Evolutionary conservation across 2,888 invertebrate genomes (phyloP), one percentile per base, ranked within the genome.

Genomic region (Rhingia campestris): DNA sequence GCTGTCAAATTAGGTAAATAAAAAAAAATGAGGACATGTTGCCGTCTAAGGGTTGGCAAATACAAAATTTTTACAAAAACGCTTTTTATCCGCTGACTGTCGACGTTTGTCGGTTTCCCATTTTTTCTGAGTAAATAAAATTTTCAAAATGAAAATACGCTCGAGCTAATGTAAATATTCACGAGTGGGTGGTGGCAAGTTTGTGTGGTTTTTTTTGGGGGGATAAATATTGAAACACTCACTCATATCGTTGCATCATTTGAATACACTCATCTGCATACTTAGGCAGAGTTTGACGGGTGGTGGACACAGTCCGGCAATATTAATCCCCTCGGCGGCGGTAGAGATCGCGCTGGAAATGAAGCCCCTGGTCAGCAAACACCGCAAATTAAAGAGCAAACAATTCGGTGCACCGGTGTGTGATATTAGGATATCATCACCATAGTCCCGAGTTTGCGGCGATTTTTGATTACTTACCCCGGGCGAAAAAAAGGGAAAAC

Each of bases 1-100:
- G 69, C 70, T 84, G 84, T 84, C 84, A 80, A 82, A 84, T 84
- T 84, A 84, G 80, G 74, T 80, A 80, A 84, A 80, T 80, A 84
- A 80, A 74, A 64, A 70, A 84, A 80, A 70, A 66, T 54, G 74
- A 70, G 84, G 74, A 74, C 80, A 80, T 64, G 84, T 47, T 59
- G 22, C 69, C 64, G 53, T 39, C 35, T 37, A 63, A 73, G 67
- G 79, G 70, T 72, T 54, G 39, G 59, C 33, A 69, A 63, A 75
- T 67, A 37, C 43, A 66, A 56, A 70, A 63, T 82, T 73, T 72
- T 73, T 33, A 67, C 56, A 37, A 76, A 76, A 54, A 41, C 32
- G 7, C 53, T 59, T 63, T 56, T 56, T 12, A 64, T 53, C 37
- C 35, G 61, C 58, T 72, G 70, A 64, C 63, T 72, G 64, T 49